phyloP scores from a whole-genome alignment of 2,113 vertebrate species.

The Xiphorhynchus elegans region DNA sequence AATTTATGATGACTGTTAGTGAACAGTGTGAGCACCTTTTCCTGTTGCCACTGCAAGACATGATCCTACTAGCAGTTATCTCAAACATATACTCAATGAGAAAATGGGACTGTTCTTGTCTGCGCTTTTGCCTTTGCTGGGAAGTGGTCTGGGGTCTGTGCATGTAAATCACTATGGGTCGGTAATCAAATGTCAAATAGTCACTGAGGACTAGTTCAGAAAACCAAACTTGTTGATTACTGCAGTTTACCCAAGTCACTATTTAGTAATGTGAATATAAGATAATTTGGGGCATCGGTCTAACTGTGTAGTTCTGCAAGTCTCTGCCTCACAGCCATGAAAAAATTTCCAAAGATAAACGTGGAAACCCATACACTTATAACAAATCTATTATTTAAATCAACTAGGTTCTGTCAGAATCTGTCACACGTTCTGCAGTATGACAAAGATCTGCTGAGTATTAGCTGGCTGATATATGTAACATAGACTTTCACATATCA shows the following conservation, averaged over 20 bases:
- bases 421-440: neutral
- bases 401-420: neutral
- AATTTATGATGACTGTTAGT: neutral
- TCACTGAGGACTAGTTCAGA: neutral
- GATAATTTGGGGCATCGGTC: neutral
- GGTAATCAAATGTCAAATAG: neutral
- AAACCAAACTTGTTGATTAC: neutral
- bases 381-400: neutral
- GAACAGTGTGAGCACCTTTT: neutral
- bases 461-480: neutral
- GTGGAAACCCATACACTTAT: neutral
- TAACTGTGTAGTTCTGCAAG: neutral
- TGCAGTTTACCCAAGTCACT: neutral
- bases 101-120: neutral
- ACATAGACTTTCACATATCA: neutral
- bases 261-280: rapidly evolving
- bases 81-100: neutral
- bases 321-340: neutral
- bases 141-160: neutral
- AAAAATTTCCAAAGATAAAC: neutral
- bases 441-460: neutral
- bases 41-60: neutral
- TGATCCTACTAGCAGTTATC: neutral
- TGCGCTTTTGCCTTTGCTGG: neutral
- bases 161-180: neutral